Percentiles rank a stretch among this genome's conserved stretches.
Evolutionary conservation across 2,113 vertebrate species (phyloP).

Genomic region (Pelecanoides urinatrix): DNA sequence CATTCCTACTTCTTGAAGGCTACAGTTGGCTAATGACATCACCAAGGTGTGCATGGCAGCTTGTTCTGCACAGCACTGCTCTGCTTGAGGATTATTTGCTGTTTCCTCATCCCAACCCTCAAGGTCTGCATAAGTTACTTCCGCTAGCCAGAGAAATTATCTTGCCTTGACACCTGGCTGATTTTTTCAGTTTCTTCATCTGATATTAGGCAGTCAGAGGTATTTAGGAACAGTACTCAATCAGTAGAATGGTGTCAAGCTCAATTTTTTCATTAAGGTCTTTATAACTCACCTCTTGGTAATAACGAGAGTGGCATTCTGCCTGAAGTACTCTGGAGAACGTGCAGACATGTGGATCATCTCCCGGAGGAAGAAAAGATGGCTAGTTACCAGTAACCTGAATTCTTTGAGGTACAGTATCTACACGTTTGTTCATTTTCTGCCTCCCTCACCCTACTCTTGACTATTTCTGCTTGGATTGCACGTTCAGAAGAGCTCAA

Average conservation of each 20-base stretch:
- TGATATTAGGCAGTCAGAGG: background rate
- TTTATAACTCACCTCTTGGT: background rate
- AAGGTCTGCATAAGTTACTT: background rate
- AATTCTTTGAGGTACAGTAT: background rate
- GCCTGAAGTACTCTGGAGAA: background rate
- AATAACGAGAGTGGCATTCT: background rate
- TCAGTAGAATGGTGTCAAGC: background rate
- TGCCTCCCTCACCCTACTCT: background rate
- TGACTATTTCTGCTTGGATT: background rate
- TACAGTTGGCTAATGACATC: background rate
- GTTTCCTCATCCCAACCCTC: background rate
- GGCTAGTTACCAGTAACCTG: background rate
- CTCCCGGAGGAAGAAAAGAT: background rate
- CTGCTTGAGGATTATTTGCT: background rate
- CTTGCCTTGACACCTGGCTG: background rate
- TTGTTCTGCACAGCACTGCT: background rate
- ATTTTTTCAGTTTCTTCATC: background rate
- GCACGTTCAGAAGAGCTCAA: background rate
- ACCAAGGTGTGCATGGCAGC: background rate
- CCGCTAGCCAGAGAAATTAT: background rate
- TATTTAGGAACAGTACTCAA: background rate
- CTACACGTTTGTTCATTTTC: background rate
- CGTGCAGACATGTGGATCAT: background rate
- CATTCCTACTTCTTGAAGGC: background rate
- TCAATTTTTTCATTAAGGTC: background rate